These are phyloP conservation scores for Drosophila borborema DNA, from an alignment of 2,888 invertebrate genomes.

Conservation along the genomic window DNA sequence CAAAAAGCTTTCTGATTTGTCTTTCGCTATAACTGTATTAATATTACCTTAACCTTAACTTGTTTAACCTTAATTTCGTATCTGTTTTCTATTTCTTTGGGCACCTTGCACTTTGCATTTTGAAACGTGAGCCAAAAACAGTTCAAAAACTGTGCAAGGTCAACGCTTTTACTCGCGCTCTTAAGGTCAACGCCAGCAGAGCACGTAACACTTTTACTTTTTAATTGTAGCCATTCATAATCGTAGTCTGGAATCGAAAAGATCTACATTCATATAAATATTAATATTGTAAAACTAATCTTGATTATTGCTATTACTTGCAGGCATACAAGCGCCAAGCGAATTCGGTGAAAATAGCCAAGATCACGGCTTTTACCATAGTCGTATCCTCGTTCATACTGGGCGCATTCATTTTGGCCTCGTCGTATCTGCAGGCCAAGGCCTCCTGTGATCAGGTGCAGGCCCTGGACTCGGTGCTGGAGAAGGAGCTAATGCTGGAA, in stretches of 20 bases:
- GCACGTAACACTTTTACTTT: slow-evolving; percentile 48
- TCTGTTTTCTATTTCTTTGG: slow-evolving; percentile 16
- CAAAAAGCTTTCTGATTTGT: slow-evolving; percentile 18
- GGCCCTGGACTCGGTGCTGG: slow-evolving; percentile 88
- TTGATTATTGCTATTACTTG: slow-evolving; percentile 13
- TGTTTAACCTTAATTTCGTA: slow-evolving; percentile 5
- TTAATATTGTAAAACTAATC: slow-evolving; percentile 2
- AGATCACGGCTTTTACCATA: slow-evolving; percentile 93
- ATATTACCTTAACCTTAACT: slow-evolving; percentile 20
- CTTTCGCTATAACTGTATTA: slow-evolving; percentile 12
- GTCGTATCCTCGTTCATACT: slow-evolving; percentile 92
- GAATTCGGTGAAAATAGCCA: slow-evolving; percentile 93
- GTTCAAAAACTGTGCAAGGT: slow-evolving; percentile 51
- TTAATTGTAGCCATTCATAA: slow-evolving; percentile 5
- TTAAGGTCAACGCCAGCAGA: slow-evolving; percentile 48
- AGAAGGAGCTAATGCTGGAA: slow-evolving; percentile 90
- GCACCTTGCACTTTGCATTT: slow-evolving; percentile 50
- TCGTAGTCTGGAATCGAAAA: slow-evolving; percentile 1
- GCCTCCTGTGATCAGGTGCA: slow-evolving; percentile 92
- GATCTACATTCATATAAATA: not conserved
- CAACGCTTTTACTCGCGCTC: slow-evolving; percentile 54
- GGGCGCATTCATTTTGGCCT: slow-evolving; percentile 93
- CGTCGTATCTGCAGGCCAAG: slow-evolving; percentile 93
- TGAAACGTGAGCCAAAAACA: slow-evolving; percentile 43
- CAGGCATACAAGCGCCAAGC: slow-evolving; percentile 93